These are phyloP conservation scores for Anorthoa munda DNA, from an alignment of 2,888 invertebrate species.

Conservation along the genomic window DNA sequence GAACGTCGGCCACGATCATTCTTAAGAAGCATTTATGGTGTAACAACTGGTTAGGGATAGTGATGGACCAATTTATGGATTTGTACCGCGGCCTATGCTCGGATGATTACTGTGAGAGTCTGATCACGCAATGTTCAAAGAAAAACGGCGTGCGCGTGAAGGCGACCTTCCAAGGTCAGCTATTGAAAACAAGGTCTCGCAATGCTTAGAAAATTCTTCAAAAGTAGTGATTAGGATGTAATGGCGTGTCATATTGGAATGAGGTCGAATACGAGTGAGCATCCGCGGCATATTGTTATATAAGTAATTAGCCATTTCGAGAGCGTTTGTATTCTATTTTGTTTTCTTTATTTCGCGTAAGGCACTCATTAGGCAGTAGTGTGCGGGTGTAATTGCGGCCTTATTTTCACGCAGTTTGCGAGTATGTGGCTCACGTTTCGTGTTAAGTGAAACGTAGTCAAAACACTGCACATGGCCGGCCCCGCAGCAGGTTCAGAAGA, in stretches of 20 bases:
- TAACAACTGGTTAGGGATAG: constrained; percentile 64
- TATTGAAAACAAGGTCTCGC: constrained; percentile 38
- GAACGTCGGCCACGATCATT: constrained; percentile 58
- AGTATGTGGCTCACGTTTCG: constrained; percentile 57
- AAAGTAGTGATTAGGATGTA: constrained; percentile 65
- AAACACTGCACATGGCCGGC: constrained; percentile 70
- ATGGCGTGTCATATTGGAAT: constrained; percentile 62
- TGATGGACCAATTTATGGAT: constrained; percentile 54
- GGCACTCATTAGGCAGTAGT: constrained; percentile 55
- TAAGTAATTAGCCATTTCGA: constrained; percentile 70
- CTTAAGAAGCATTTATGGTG: constrained; percentile 58
- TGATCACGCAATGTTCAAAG: constrained; percentile 41
- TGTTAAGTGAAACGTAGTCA: constrained; percentile 65
- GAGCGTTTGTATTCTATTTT: constrained; percentile 57
- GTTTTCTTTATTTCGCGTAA: constrained; percentile 46
- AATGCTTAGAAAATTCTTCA: constrained; percentile 46
- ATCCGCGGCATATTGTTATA: constrained; percentile 65
- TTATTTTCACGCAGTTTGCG: constrained; percentile 53
- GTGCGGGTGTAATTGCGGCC: constrained; percentile 50
- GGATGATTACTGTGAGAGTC: constrained; percentile 50
- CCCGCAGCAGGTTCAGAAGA: constrained; percentile 70
- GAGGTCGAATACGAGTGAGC: constrained; percentile 60
- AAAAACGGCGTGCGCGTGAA: constrained; percentile 25
- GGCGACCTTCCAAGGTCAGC: constrained; percentile 65
- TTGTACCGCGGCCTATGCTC: constrained; percentile 35